Base-by-base conservation (phyloP, 2,113 vertebrate species). In the Crocuta crocuta region DNA sequence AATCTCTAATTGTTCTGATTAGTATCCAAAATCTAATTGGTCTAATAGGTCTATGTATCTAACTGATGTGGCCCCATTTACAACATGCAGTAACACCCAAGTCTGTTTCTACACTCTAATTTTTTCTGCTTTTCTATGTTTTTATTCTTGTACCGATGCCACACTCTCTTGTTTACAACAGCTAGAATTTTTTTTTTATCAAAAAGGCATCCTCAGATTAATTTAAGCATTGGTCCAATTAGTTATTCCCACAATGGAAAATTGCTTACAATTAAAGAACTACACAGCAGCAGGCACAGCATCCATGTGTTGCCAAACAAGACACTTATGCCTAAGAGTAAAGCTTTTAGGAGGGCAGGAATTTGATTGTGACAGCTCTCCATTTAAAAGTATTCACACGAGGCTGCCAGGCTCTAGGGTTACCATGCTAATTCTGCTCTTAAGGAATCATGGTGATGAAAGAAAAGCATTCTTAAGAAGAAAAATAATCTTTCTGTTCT, bases 401-500 rank as follows among this genome's bases (percentile, higher is more conserved):
- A 80, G 83, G 94, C 74, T 65, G 28, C 31, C 39, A 90, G 28
- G 91, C 87, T 97, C 97, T 81, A 88, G 79, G 55, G 89, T 94
- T 86, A 95, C 95, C 76, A 70, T 63, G 82, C 55, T 98, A 97
- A 98, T 96, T 97, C 97, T 91, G 70, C 61, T 96, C 95, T 95
- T 96, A 66, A 98, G 97, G 89, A 97, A 93, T 43, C 94, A 89
- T 61, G 88, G 88, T 95, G 94, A 98, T 89, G 76, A 96, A 87
- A 97, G 90, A 97, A 74, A 98, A 98, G 94, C 97, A 81, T 50
- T 97, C 96, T 97, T 93, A 96, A 97, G 91, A 91, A 97, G 96
- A 92, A 96, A 91, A 95, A 85, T 11, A 97, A 65, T 87, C 96
- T 97, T 98, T 96, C 97, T 97, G 61, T 98, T 92, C 97, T 98